Evolutionary conservation across 2,888 invertebrate genomes (phyloP).

Genomic region (Dryocosmus kuriphilus): DNA sequence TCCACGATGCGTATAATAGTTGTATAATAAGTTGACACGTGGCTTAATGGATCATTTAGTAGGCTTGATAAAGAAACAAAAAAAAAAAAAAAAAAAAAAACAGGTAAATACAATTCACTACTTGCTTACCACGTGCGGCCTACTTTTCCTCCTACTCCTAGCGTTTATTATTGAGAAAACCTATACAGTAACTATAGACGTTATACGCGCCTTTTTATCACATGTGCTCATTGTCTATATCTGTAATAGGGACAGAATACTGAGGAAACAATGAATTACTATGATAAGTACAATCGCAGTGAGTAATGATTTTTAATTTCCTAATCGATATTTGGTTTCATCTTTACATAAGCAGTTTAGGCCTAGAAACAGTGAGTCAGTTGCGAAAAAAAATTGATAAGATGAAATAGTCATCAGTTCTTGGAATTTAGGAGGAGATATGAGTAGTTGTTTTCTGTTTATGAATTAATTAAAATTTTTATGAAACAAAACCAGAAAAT

Average conservation of each 20-base stretch:
- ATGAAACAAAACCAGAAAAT: too few species aligned
- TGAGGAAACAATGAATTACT: background rate
- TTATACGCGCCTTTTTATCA: background rate
- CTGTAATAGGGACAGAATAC: background rate
- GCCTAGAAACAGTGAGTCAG: background rate
- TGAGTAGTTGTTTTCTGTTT: too few species aligned
- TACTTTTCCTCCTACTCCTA: background rate
- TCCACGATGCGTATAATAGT: too few species aligned
- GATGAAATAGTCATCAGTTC: background rate
- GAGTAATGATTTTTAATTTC: background rate
- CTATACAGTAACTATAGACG: background rate
- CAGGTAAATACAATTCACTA: background rate
- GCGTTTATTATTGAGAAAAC: background rate
- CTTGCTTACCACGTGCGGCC: constrained; percentile 7
- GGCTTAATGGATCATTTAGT: background rate
- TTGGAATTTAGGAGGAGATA: too few species aligned
- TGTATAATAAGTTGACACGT: background rate
- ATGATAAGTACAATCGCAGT: background rate
- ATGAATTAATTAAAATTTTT: too few species aligned
- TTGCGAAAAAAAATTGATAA: background rate
- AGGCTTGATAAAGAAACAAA: background rate
- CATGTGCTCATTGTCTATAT: background rate
- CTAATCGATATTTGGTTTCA: too few species aligned
- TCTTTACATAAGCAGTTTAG: background rate
- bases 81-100: too few species aligned